Percentiles rank a stretch among this genome's conserved stretches.
Evolutionary conservation across 1,140 invertebrate genomes (phyloP).

Genomic region (Drosophila parabipectinata): DNA sequence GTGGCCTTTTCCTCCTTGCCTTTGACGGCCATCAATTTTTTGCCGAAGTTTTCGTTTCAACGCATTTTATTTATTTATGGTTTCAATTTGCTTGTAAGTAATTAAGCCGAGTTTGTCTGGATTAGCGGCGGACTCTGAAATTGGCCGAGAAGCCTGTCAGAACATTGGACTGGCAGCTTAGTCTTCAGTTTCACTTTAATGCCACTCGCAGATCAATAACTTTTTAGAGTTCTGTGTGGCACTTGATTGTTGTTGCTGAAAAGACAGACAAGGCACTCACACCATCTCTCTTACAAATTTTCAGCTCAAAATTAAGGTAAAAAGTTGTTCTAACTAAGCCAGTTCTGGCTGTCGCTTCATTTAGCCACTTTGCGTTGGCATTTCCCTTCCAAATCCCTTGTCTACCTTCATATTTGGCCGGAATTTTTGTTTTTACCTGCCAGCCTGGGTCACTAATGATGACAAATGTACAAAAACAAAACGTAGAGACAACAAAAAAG

Average conservation of each 20-base stretch:
- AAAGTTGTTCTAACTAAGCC: constrained; percentile 19
- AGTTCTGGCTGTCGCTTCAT: constrained; percentile 27
- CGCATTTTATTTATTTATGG: constrained; percentile 79
- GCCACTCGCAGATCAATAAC: constrained; percentile 19
- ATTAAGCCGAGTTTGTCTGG: constrained; percentile 78
- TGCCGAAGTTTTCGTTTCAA: constrained; percentile 64
- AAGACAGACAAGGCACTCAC: no score
- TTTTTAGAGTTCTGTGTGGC: neutral
- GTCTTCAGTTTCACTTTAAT: constrained; percentile 14
- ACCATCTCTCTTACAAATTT: neutral
- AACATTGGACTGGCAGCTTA: constrained; percentile 40
- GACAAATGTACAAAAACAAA: constrained; percentile 71
- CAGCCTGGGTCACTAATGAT: constrained; percentile 68
- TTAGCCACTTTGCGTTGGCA: constrained; percentile 34
- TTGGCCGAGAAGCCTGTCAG: constrained; percentile 56
- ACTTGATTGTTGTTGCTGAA: no score
- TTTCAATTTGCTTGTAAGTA: constrained; percentile 80
- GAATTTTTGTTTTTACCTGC: constrained; percentile 26
- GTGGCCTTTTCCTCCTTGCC: neutral
- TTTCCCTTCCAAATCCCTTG: neutral
- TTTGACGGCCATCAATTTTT: constrained; percentile 29
- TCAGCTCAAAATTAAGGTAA: neutral
- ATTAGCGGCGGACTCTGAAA: constrained; percentile 65
- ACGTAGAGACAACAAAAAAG: constrained; percentile 6
- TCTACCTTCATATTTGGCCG: constrained; percentile 33